A percentile compares a stretch with the other conserved stretches of the same genome.
phyloP scores from a whole-genome alignment of 2,113 vertebrate species.

The Macquaria australasica region DNA sequence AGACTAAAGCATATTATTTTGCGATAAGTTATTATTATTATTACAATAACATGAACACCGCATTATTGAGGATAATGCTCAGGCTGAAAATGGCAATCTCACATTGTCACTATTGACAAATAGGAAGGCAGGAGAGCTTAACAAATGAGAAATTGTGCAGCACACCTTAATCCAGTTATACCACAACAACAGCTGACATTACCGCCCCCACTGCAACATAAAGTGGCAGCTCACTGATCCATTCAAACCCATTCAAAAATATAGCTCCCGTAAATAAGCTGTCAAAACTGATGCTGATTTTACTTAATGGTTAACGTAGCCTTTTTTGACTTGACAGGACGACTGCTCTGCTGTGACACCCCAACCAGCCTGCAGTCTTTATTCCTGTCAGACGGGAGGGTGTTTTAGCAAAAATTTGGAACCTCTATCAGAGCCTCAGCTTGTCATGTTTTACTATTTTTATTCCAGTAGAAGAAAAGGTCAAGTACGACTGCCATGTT shows the following conservation, averaged over 20 bases:
- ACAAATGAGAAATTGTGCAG: constrained; percentile 55
- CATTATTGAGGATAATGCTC: constrained; percentile 20
- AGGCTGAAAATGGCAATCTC: constrained; percentile 34
- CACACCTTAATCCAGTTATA: constrained; percentile 62
- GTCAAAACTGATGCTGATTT: constrained; percentile 61
- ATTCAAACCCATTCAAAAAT: constrained; percentile 6
- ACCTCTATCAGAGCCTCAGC: constrained; percentile 47
- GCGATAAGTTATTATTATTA: not conserved
- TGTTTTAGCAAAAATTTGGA: constrained; percentile 43
- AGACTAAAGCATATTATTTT: not conserved
- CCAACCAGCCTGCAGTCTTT: constrained; percentile 53
- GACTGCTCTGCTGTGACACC: constrained; percentile 39
- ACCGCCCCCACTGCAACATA: constrained; percentile 21
- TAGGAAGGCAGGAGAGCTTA: constrained; percentile 35
- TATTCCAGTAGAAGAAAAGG: constrained; percentile 32
- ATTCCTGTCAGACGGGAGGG: constrained; percentile 27
- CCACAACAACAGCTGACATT: constrained; percentile 42
- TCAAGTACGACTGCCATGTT: constrained; percentile 17
- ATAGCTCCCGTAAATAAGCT: constrained; percentile 40
- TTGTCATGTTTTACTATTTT: constrained; percentile 48
- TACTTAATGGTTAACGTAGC: constrained; percentile 53
- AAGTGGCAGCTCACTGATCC: constrained; percentile 50
- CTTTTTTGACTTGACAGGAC: constrained; percentile 48
- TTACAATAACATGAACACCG: not conserved
- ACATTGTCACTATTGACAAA: constrained; percentile 50